Conservation (phyloP, 2,113 vertebrate species). For the Nipponia nippon region DNA sequence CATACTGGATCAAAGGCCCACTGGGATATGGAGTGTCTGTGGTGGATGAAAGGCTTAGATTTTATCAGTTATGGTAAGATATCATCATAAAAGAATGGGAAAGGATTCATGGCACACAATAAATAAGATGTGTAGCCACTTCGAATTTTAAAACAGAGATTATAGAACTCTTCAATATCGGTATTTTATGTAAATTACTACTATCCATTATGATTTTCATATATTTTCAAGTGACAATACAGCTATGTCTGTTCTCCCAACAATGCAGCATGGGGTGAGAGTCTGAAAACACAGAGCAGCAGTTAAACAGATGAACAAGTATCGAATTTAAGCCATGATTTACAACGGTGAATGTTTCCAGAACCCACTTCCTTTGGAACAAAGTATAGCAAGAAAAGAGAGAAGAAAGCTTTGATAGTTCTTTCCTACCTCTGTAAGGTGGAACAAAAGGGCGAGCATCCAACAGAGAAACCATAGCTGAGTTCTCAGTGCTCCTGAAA, state of each 20-base stretch:
- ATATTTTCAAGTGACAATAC: neutral
- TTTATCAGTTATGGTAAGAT: neutral
- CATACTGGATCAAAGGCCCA: neutral
- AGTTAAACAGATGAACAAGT: constrained; percentile 6
- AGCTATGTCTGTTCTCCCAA: neutral
- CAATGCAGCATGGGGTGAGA: neutral
- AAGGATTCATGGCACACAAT: neutral
- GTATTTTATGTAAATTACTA: neutral
- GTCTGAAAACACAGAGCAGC: neutral
- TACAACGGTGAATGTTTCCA: neutral
- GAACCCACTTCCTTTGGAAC: constrained; percentile 3
- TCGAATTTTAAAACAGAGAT: neutral
- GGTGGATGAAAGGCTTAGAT: neutral
- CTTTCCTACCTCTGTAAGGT: neutral
- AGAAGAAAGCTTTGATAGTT: neutral
- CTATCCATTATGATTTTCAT: neutral
- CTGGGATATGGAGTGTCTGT: neutral
- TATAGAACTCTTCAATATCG: neutral
- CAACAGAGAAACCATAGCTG: neutral
- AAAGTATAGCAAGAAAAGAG: neutral
- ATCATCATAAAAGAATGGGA: neutral
- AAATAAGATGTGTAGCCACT: neutral
- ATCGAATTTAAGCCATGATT: neutral
- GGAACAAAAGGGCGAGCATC: neutral
- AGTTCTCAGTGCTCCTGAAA: neutral